Percentiles rank a stretch among this genome's conserved stretches.
Evolutionary conservation across 2,888 invertebrate genomes (phyloP).

Genomic region (Cheilosia scutellata): DNA sequence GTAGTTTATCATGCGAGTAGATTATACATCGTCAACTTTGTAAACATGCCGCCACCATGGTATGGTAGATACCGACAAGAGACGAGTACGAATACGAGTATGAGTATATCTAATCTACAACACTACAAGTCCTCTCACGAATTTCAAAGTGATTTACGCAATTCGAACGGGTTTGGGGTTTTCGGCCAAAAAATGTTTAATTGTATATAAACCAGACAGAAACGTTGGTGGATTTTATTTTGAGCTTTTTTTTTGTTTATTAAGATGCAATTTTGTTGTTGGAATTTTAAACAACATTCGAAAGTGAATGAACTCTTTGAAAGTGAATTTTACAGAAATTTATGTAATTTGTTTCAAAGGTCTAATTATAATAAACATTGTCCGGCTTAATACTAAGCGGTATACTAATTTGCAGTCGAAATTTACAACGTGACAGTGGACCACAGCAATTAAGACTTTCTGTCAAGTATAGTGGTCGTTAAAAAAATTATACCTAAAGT

Average conservation of each 20-base stretch:
- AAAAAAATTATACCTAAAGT: background rate
- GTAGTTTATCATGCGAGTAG: constrained; percentile 22
- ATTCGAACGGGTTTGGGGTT: constrained; percentile 57
- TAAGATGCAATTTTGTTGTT: constrained; percentile 13
- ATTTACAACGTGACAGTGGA: background rate
- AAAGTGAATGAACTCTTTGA: constrained; percentile 72
- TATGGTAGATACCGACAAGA: no score
- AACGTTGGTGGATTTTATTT: background rate
- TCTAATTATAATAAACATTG: background rate
- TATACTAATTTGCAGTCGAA: no score
- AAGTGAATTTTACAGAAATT: constrained; percentile 20
- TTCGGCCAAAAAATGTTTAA: constrained; percentile 29
- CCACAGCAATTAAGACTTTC: constrained; percentile 36
- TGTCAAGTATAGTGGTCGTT: background rate
- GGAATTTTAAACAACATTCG: constrained; percentile 29
- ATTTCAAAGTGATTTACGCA: constrained; percentile 63
- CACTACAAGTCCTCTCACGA: constrained; percentile 55
- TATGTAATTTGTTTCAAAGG: constrained; percentile 5
- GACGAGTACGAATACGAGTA: no score
- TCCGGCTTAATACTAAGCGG: no score
- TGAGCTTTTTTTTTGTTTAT: background rate
- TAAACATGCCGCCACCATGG: constrained; percentile 10
- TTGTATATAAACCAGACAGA: constrained; percentile 27
- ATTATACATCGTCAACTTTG: constrained; percentile 33
- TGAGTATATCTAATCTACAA: no score